Percentiles rank a stretch among this genome's conserved stretches.
Evolutionary conservation across 2,113 vertebrate species (phyloP).

Genomic region (Zosterops pallidus): DNA sequence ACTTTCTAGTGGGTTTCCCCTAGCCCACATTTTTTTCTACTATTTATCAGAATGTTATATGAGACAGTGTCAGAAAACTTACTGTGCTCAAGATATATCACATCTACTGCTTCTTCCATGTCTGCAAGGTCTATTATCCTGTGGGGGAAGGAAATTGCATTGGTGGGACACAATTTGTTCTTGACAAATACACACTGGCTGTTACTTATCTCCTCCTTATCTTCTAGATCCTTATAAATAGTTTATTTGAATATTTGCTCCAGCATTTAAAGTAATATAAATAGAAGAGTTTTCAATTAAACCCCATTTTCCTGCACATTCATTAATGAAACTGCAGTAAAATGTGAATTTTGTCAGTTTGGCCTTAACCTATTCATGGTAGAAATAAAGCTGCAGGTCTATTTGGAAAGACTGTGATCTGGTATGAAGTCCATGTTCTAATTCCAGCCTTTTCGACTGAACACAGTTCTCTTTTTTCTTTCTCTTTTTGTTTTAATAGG

Average conservation of each 20-base stretch:
- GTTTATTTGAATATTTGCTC: constrained; percentile 5
- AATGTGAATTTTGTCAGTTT: not conserved
- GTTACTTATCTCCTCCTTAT: not conserved
- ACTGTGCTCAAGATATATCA: not conserved
- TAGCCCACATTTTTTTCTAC: not conserved
- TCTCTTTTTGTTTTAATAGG: not conserved
- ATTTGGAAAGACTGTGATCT: not conserved
- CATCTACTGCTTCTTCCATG: not conserved
- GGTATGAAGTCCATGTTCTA: not conserved
- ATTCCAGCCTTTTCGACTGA: not conserved
- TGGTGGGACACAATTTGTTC: constrained; percentile 2
- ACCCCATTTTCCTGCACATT: not conserved
- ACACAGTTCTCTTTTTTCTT: not conserved
- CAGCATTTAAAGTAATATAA: not conserved
- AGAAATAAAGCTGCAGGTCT: not conserved
- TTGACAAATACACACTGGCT: not conserved
- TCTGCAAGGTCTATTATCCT: not conserved
- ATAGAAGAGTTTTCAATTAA: not conserved
- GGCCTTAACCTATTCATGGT: not conserved
- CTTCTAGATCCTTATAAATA: not conserved
- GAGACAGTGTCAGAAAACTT: not conserved
- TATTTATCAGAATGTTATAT: constrained; percentile 4
- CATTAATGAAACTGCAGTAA: not conserved
- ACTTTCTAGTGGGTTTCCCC: not conserved
- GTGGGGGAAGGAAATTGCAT: constrained; percentile 1